Evolutionary conservation across 2,797 vertebrate genomes (phyloP).

Genomic region (Craterocephalus amniculus): DNA sequence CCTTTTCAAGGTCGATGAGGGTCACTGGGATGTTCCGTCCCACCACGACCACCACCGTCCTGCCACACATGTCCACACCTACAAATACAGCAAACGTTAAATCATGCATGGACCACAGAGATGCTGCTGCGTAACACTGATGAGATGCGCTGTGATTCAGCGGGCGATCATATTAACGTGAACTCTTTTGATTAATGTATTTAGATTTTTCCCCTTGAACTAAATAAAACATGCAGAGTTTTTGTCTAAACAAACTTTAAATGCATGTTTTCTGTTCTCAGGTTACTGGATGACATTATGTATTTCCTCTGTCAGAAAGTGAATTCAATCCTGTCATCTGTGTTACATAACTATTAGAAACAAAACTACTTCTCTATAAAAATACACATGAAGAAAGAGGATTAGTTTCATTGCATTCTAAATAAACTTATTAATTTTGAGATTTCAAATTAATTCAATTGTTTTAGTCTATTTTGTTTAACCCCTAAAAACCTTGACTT

Average conservation of each 20-base stretch:
- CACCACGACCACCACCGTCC: constrained; percentile 94
- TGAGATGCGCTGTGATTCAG: not conserved
- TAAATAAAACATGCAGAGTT: constrained; percentile 10
- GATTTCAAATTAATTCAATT: too few species aligned
- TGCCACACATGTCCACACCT: constrained; percentile 94
- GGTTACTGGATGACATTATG: not conserved
- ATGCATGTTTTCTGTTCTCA: not conserved
- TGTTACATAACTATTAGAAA: constrained; percentile 7
- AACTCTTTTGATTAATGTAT: too few species aligned
- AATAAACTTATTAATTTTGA: too few species aligned
- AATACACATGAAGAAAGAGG: not conserved
- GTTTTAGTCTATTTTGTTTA: too few species aligned
- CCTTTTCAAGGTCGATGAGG: constrained; percentile 96
- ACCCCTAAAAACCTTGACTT: too few species aligned
- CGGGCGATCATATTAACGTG: not conserved
- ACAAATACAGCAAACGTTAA: constrained; percentile 15
- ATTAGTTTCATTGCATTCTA: too few species aligned
- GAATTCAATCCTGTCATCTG: constrained; percentile 8
- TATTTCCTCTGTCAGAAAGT: not conserved
- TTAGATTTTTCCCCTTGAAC: constrained; percentile 23
- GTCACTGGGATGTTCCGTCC: constrained; percentile 96
- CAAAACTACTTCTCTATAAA: not conserved
- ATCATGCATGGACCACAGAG: not conserved
- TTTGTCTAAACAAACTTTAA: constrained; percentile 17
- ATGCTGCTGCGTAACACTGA: not conserved